Evolutionary conservation across 1,140 invertebrate genomes (phyloP).

Genomic region (Oncopeltus fasciatus): DNA sequence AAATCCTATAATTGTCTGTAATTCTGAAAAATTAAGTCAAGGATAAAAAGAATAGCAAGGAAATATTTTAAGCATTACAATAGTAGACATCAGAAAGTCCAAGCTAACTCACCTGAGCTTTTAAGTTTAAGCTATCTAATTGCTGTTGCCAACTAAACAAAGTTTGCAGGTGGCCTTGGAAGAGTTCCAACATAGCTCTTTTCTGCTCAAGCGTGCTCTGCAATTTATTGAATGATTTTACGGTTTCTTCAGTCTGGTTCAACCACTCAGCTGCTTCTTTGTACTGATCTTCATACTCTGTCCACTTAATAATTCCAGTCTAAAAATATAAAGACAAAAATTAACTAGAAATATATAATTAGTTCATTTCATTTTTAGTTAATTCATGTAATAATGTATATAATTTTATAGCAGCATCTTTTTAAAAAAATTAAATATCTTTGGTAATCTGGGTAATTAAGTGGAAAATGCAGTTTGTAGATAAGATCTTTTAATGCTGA

Average conservation of each 20-base stretch:
- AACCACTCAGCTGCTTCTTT: conserved; percentile 78
- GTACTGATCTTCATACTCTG: conserved; percentile 87
- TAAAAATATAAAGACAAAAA: conserved; percentile 1
- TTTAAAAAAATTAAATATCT: too few species aligned
- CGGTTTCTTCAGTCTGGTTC: conserved; percentile 66
- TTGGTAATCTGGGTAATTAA: too few species aligned
- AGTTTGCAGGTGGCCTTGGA: conserved; percentile 69
- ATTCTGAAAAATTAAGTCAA: background rate
- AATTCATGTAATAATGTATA: too few species aligned
- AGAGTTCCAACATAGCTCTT: conserved; percentile 74
- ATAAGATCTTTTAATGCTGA: too few species aligned
- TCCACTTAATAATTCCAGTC: conserved; percentile 79
- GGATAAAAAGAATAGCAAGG: too few species aligned
- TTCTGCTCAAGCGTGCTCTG: conserved; percentile 81
- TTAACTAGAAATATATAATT: too few species aligned
- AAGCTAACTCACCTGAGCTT: conserved; percentile 49
- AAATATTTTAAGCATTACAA: too few species aligned
- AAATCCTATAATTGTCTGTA: too few species aligned
- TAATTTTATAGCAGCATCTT: too few species aligned
- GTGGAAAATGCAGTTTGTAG: too few species aligned
- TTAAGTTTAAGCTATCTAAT: conserved; percentile 79
- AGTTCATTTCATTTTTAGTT: too few species aligned
- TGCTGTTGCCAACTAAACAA: conserved; percentile 88
- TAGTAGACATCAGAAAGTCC: background rate
- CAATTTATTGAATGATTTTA: conserved; percentile 80